Percentiles rank a stretch among this genome's conserved stretches.
Evolutionary conservation across 2,797 vertebrate genomes (phyloP).

Genomic region (Prunella strophiata): DNA sequence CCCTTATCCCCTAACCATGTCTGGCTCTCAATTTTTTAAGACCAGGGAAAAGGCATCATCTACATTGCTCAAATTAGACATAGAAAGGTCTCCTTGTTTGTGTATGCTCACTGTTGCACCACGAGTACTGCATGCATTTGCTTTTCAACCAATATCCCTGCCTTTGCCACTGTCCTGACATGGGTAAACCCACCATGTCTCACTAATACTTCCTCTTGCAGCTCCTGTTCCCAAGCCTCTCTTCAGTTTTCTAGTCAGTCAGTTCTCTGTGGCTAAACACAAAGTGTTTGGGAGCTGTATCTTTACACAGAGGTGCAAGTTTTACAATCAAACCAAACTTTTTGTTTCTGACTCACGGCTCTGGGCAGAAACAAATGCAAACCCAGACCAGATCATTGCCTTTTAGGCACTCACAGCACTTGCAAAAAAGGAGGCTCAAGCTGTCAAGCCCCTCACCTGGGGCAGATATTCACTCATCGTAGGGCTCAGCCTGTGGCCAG

Average conservation of each 20-base stretch:
- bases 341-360: neutral
- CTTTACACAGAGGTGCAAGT: neutral
- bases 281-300: neutral
- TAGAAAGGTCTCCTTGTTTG: neutral
- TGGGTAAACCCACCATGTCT: neutral
- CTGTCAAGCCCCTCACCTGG: fast-evolving
- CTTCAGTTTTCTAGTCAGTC: neutral
- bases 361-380: neutral
- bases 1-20: neutral
- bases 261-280: neutral
- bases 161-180: neutral
- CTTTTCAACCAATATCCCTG: neutral
- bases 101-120: neutral
- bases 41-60: neutral
- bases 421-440: neutral
- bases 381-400: neutral
- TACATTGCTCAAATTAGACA: neutral
- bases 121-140: neutral
- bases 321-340: neutral
- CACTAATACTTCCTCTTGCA: neutral
- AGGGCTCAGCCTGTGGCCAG: neutral
- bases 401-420: fast-evolving
- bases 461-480: fast-evolving
- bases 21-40: neutral
- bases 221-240: neutral